phyloP scores from a whole-genome alignment of 2,113 vertebrate species.

The Xiphophorus hellerii region DNA sequence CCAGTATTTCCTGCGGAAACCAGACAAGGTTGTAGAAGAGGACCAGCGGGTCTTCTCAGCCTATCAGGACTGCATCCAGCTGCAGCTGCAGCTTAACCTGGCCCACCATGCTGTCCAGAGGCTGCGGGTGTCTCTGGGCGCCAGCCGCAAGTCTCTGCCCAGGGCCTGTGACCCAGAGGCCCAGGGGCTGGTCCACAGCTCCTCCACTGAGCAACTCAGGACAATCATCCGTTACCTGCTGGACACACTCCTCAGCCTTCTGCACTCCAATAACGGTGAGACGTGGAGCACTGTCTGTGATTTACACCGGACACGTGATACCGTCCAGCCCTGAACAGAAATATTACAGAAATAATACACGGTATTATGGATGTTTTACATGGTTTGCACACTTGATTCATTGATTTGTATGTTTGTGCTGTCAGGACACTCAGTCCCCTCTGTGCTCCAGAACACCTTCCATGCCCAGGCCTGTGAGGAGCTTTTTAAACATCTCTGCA shows the following conservation, averaged over 20 bases:
- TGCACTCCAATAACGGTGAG: constrained; percentile 95
- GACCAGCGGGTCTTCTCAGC: constrained; percentile 97
- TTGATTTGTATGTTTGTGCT: neutral
- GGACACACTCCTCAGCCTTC: constrained; percentile 96
- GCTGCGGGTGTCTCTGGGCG: constrained; percentile 91
- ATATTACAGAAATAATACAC: too few relatives aligned
- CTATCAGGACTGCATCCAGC: constrained; percentile 98
- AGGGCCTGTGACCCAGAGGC: constrained; percentile 79
- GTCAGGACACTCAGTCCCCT: constrained; percentile 92
- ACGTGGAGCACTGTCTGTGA: constrained; percentile 33
- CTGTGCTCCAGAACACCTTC: constrained; percentile 95
- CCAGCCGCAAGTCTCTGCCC: constrained; percentile 83
- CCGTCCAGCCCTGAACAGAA: too few relatives aligned
- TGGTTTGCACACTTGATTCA: neutral
- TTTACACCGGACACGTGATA: too few relatives aligned
- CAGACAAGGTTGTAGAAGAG: constrained; percentile 98
- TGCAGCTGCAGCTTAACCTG: constrained; percentile 97
- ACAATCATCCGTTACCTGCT: constrained; percentile 96
- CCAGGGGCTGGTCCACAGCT: constrained; percentile 89
- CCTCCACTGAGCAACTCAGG: constrained; percentile 96
- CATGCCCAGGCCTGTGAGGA: constrained; percentile 97
- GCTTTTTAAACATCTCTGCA: constrained; percentile 97
- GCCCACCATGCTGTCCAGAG: constrained; percentile 96
- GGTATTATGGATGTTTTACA: too few relatives aligned
- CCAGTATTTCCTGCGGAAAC: constrained; percentile 96